A percentile compares a stretch with the other conserved stretches of the same genome.
Evolutionary conservation across 2,888 invertebrate species (phyloP).

Genomic region (Scaptodrosophila latifasciaeformis): DNA sequence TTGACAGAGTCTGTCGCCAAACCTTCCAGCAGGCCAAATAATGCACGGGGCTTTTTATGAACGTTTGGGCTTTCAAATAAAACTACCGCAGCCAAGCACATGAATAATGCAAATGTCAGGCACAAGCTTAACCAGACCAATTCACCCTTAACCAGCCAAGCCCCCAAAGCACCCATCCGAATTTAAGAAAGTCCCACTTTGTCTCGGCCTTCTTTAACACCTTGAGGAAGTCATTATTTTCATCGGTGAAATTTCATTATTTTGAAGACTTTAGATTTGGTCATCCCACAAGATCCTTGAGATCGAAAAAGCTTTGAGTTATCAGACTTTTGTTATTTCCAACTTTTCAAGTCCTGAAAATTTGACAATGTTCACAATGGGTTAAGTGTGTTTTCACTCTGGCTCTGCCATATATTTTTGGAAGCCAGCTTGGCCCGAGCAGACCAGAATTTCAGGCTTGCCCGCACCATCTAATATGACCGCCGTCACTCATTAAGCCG

Average conservation of each 20-base stretch:
- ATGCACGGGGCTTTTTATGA: conserved; percentile 55
- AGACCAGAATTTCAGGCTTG: conserved; percentile 26
- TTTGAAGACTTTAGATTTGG: too few species aligned
- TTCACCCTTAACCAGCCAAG: neutral
- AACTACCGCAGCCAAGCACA: conserved; percentile 51
- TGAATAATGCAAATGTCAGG: conserved; percentile 59
- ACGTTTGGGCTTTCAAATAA: conserved; percentile 57
- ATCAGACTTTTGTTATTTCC: too few species aligned
- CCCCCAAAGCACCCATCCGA: neutral
- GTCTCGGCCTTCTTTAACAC: too few species aligned
- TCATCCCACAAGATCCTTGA: too few species aligned
- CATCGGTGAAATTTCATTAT: too few species aligned
- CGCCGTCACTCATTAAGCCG: conserved; percentile 66
- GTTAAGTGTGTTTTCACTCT: conserved; percentile 59
- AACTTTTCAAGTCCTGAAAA: too few species aligned
- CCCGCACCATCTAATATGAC: conserved; percentile 53
- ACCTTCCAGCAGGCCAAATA: too few species aligned
- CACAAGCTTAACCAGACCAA: conserved; percentile 26
- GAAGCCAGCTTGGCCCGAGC: neutral
- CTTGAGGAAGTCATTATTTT: too few species aligned
- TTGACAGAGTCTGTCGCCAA: too few species aligned
- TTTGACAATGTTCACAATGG: conserved; percentile 16
- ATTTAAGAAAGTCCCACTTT: neutral
- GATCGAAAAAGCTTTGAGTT: too few species aligned
- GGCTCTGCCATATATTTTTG: conserved; percentile 17